Percentiles rank a stretch among this genome's conserved stretches.
Conservation (phyloP, 2,113 vertebrate species). For the Columba janthina region DNA sequence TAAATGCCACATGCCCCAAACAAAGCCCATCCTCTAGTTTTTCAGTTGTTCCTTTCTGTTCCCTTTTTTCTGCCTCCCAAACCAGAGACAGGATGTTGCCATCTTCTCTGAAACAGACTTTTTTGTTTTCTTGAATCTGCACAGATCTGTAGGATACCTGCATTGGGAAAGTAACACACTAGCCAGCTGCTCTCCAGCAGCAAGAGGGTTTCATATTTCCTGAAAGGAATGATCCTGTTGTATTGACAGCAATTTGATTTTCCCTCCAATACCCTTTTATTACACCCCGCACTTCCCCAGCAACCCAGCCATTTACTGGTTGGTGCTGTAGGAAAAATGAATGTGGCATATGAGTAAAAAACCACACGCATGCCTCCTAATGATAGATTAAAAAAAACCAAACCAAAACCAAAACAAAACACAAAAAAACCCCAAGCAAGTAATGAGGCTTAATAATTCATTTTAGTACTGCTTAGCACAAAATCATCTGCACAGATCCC, state of each 20-base stretch:
- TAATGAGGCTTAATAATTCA: not conserved
- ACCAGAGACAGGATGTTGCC: not conserved
- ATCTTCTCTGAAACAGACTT: not conserved
- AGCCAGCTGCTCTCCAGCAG: not conserved
- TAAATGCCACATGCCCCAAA: not conserved
- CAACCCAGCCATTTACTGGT: not conserved
- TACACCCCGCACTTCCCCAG: not conserved
- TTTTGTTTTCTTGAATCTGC: not conserved
- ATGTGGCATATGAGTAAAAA: not conserved
- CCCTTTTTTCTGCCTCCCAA: not conserved
- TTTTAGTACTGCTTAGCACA: not conserved
- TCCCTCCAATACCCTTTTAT: not conserved
- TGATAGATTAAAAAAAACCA: not conserved
- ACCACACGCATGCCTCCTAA: not conserved
- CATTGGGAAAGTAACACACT: not conserved
- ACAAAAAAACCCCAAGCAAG: not conserved
- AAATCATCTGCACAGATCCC: not conserved
- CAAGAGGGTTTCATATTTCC: not conserved
- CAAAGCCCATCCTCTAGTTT: not conserved
- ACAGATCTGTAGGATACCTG: not conserved
- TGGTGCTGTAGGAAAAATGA: not conserved
- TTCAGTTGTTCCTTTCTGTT: not conserved
- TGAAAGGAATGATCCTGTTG: not conserved
- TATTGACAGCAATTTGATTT: not conserved
- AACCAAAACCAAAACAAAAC: no score